Evolutionary conservation across 2,113 vertebrate genomes (phyloP), one percentile per base, ranked within the genome.

Genomic region (Clupea harengus): DNA sequence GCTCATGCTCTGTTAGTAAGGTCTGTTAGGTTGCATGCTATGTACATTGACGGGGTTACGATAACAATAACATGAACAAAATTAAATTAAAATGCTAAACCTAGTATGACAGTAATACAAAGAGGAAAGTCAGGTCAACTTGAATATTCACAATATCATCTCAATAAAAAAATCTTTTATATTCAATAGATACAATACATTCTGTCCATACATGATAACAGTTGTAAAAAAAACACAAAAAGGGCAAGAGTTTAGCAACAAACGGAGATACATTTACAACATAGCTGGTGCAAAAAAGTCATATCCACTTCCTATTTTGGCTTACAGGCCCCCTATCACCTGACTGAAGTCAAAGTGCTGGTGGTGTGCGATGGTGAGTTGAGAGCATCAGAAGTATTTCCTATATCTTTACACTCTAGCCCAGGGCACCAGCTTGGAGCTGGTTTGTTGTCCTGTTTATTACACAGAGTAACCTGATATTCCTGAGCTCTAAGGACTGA

Each of bases 1-100:
- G 85, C 88, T 57, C 86, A 84, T 89, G 92, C 88, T 28, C 6
- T 4, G 86, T 91, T 86, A 93, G 85, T 89, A 44, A 80, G 57
- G 87, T 45, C 86, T 86, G 88, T 50, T 87, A 83, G 39, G 45
- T 28, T 44, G 45, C n/a, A 57, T 78, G 46, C 52, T 64, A 81
- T 45, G 47, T 39, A 83, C 50, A 32, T 49, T 82, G 45, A 57
- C 22, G 72, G 6, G 49, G 0, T 45, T 17, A 78, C 28, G 57
- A 85, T n/a, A 67, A 28, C 8, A 75, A 32, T 3, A 78, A 78
- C 72, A 78, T 67, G 28, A 78, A 78, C 32, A 39, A 32, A 78
- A 78, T 39, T 44, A 72, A 72, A 72, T 10, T 8, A 32, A 78
- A 78, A 78, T 13, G 11, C 28, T 8, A n/a, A 39, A 13, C 0